Evolutionary conservation across 2,888 invertebrate genomes (phyloP).

Genomic region (Gymnocheta viridis): DNA sequence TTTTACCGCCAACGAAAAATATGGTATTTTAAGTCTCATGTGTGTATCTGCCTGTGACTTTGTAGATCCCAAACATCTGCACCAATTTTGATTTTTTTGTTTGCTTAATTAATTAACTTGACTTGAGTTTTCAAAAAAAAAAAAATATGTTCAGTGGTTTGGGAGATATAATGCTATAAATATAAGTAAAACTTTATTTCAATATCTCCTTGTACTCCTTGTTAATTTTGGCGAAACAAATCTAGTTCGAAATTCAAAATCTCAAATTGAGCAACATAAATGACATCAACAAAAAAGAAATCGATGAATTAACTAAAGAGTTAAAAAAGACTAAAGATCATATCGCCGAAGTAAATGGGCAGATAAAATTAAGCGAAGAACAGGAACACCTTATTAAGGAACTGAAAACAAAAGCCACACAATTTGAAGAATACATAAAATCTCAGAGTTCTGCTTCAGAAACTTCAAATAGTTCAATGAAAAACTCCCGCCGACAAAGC

Average conservation of each 20-base stretch:
- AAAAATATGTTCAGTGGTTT: no score
- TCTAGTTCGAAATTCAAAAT: slow-evolving; percentile 77
- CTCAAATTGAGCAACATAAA: slow-evolving; percentile 77
- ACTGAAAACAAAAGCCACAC: slow-evolving; percentile 85
- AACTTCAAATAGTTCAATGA: slow-evolving; percentile 71
- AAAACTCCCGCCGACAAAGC: slow-evolving; percentile 38
- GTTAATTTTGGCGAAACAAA: not conserved
- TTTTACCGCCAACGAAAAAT: no score
- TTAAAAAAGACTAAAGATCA: slow-evolving; percentile 78
- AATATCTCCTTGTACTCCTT: no score
- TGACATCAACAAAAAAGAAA: slow-evolving; percentile 76
- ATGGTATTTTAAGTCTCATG: no score
- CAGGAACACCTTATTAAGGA: slow-evolving; percentile 85
- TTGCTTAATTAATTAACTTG: no score
- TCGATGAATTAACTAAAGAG: slow-evolving; percentile 76
- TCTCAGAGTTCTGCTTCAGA: slow-evolving; percentile 82
- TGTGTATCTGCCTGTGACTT: not conserved
- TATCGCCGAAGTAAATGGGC: slow-evolving; percentile 78
- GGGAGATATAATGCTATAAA: no score
- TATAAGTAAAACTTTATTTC: no score
- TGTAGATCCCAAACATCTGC: no score
- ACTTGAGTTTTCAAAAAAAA: no score
- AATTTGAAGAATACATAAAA: slow-evolving; percentile 86
- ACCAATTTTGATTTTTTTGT: not conserved
- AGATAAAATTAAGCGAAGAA: slow-evolving; percentile 82